These are phyloP conservation scores for Poecilobothrus nobilitatus DNA, from an alignment of 2,888 invertebrate species.

Conservation along the genomic window DNA sequence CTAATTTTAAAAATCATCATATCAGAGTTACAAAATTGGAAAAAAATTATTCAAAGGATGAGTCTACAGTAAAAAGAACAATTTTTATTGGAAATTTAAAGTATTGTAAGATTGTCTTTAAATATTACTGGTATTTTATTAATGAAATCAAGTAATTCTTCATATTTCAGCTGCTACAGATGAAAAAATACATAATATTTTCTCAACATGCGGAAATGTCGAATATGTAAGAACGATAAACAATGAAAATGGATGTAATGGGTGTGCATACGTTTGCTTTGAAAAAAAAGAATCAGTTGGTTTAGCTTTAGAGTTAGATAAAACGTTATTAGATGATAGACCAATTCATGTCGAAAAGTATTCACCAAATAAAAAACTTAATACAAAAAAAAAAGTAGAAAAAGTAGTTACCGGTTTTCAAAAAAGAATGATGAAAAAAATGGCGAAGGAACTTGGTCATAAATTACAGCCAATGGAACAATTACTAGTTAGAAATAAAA, in stretches of 20 bases:
- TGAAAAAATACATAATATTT: conserved; percentile 37
- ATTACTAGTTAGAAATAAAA: not conserved
- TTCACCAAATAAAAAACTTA: conserved; percentile 29
- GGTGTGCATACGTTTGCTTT: conserved; percentile 40
- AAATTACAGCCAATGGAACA: not conserved
- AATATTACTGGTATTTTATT: not conserved
- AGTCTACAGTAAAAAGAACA: conserved; percentile 30
- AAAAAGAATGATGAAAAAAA: conserved; percentile 13
- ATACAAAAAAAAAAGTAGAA: conserved; percentile 28
- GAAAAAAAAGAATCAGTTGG: conserved; percentile 36
- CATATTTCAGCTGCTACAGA: conserved; percentile 35
- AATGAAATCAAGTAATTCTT: not conserved
- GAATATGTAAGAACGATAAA: conserved; percentile 39
- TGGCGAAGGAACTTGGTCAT: not conserved
- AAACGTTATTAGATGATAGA: conserved; percentile 39
- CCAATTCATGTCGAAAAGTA: conserved; percentile 40
- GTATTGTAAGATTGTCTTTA: conserved; percentile 31
- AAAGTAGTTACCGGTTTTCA: conserved; percentile 16
- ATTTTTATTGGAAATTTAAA: conserved; percentile 42
- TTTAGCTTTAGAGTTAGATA: conserved; percentile 38
- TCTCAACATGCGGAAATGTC: conserved; percentile 40
- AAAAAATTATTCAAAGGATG: conserved; percentile 15
- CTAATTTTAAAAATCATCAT: conserved; percentile 34
- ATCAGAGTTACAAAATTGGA: conserved; percentile 34
- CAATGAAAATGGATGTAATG: conserved; percentile 38